Conservation (phyloP, 2,888 invertebrate genomes). For the Drepana falcataria region DNA sequence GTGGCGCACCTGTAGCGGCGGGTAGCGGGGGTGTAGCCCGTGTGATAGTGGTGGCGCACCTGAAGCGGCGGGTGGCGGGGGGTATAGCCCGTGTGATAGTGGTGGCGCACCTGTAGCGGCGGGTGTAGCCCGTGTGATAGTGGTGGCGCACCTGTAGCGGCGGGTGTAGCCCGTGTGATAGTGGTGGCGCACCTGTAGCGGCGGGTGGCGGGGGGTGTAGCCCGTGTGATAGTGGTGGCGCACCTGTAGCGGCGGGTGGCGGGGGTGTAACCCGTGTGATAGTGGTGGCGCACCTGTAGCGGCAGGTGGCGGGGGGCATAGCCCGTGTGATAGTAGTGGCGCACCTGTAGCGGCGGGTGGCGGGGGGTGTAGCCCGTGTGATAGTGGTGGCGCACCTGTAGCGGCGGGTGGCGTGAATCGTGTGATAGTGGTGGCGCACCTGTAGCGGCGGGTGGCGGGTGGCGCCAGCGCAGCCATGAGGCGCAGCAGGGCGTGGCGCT, state of each 20-base stretch:
- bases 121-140: no score
- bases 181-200: no score
- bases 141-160: no score
- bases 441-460: conserved; percentile 42
- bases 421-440: conserved; percentile 19
- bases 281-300: neutral
- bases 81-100: no score
- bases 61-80: no score
- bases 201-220: neutral
- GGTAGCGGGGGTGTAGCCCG: no score
- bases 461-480: conserved; percentile 54
- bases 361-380: conserved; percentile 18
- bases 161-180: neutral
- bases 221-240: no score
- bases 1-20: no score
- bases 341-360: conserved; percentile 13
- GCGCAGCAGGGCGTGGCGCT: conserved; percentile 49
- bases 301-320: conserved; percentile 43
- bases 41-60: no score
- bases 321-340: conserved; percentile 64
- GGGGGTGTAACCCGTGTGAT: conserved; percentile 18
- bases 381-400: no score
- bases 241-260: neutral
- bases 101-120: no score
- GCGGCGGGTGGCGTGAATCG: conserved; percentile 1